Evolutionary conservation across 2,888 invertebrate genomes (phyloP), one percentile per base, ranked within the genome.

Genomic region (Oscheius myriophilus): DNA sequence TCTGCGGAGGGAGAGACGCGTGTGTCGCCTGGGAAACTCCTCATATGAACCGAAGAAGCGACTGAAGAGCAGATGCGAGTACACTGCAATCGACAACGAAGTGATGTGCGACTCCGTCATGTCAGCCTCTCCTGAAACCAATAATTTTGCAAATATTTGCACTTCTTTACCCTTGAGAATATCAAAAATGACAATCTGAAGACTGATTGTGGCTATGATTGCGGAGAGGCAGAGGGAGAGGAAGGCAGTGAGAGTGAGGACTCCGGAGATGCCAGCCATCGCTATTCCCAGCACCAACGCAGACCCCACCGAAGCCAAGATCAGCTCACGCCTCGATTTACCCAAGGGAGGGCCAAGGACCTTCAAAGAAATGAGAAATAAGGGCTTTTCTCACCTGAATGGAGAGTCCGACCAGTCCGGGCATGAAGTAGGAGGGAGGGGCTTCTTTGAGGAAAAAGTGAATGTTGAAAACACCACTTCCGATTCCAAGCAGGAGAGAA

Each of bases 341-440:
- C 33, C 55, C 43, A 65, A 39, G 26, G 39, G 25, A n/a, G 65
- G 55, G 12, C 65, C 65, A 39, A 26, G 18, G 3, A 65, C 16
- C 65, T 65, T 14, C 43, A 65, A 54, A 45, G 53, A 14, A 25
- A 23, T 42, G 14, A 6, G 33, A 3, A 23, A 21, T 49, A 9
- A 14, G 9, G 46, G 11, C 26, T 33, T 57, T 41, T n/a, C 55
- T 9, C n/a, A 65, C 65, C 65, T 65, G 65, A n/a, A 65, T 33
- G 16, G 49, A 18, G 7, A 65, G 33, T 49, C 46, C 65, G 21
- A 65, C 45, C 21, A 65, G 23, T 1, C 25, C 45, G 9, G 65
- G 65, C 21, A 65, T 49, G 23, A 65, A 65, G 46, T 65, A 65
- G 43, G 45, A 23, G 14, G 65, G 65, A 7, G 65, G 65, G 11